A percentile compares a stretch with the other conserved stretches of the same genome.
Evolutionary conservation across 2,113 vertebrate species (phyloP).

Genomic region (Cichladusa arquata): DNA sequence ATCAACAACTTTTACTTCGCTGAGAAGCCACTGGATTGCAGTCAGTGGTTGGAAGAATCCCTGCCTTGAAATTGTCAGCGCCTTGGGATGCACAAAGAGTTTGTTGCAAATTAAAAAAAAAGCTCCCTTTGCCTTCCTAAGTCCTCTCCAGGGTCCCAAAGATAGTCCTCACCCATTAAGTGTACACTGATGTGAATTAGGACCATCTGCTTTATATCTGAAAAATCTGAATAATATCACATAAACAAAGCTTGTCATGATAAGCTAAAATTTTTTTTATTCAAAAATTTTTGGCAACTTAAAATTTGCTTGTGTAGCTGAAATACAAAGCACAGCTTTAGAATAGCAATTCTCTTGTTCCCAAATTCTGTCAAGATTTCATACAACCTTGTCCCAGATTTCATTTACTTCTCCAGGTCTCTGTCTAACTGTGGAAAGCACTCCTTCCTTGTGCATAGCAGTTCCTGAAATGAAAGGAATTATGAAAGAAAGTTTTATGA

Average conservation of each 20-base stretch:
- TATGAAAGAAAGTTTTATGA: background rate
- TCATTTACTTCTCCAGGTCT: background rate
- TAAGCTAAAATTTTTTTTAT: background rate
- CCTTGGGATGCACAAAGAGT: background rate
- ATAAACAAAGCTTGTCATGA: background rate
- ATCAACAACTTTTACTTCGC: background rate
- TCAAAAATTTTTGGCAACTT: background rate
- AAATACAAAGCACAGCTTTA: background rate
- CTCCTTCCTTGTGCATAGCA: background rate
- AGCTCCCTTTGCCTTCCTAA: background rate
- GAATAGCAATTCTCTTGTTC: background rate
- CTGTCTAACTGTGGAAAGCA: background rate
- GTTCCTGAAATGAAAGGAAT: background rate
- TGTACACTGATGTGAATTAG: background rate
- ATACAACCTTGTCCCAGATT: background rate
- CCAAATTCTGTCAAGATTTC: background rate
- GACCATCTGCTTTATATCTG: constrained; percentile 2
- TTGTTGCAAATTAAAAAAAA: background rate
- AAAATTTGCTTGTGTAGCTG: background rate
- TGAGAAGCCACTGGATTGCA: background rate
- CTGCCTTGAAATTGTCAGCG: background rate
- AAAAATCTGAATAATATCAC: background rate
- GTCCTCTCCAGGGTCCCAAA: background rate
- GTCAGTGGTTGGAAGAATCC: background rate
- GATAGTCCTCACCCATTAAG: background rate